Evolutionary conservation across 2,113 vertebrate species (phyloP), one percentile per base, ranked within the genome.

Genomic region (Sula dactylatra): DNA sequence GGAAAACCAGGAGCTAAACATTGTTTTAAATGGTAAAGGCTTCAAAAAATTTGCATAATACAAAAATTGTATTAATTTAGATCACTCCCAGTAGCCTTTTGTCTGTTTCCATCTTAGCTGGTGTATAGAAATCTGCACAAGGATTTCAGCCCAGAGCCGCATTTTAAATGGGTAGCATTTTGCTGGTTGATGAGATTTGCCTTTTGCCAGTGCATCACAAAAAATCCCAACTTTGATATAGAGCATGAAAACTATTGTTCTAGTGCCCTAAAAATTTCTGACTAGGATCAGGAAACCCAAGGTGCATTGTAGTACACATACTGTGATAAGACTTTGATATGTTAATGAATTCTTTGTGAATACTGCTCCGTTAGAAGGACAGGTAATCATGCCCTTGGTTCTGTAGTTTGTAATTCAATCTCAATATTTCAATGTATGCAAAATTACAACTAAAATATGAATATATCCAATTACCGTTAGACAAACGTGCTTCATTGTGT

Each of bases 261-360:
- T 62, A 44, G 21, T 21, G 17, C 71, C 25, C 13, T 65, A 17
- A 1, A 3, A 55, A 80, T 42, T 80, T 22, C 74, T 76, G 21
- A 4, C n/a, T 27, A 36, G 52, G 17, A 36, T 10, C 25, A 76
- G 61, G 45, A 90, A 88, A 42, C 25, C 17, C 52, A n/a, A 19
- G 22, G 14, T 7, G 13, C 4, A 0, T 2, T 64, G 17, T 13
- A 66, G 17, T 4, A n/a, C 2, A 15, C 11, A 7, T 16, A 3
- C 10, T 36, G 15, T 7, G 72, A 65, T 8, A 18, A 26, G 31
- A 66, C 22, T 42, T 42, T 0, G 11, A 6, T 32, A 13, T 34
- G 61, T 31, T n/a, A 8, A 36, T 50, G 47, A 76, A 36, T 66
- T 62, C 25, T 82, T 12, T 16, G 42, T n/a, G 32, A 9, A 20